A percentile compares a stretch with the other conserved stretches of the same genome.
Evolutionary conservation across 2,797 vertebrate species (phyloP).

Genomic region (Tapera naevia): DNA sequence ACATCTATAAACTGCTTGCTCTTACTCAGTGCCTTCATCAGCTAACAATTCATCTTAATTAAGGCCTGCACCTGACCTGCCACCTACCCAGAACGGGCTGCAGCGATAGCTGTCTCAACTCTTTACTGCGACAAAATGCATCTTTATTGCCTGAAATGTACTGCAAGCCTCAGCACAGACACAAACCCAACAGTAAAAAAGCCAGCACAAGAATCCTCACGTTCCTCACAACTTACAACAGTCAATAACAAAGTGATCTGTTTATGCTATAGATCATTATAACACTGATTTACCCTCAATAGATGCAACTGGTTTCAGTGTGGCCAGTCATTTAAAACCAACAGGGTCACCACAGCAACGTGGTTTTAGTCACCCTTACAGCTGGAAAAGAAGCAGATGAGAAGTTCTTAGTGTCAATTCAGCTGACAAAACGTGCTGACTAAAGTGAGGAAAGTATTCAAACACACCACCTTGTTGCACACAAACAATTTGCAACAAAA

Average conservation of each 20-base stretch:
- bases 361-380: slow-evolving; percentile 36
- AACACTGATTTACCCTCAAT: slow-evolving; percentile 4
- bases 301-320: background rate
- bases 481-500: background rate
- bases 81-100: background rate
- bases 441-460: background rate
- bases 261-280: background rate
- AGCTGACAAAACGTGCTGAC: background rate
- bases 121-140: background rate
- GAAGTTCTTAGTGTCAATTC: background rate
- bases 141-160: background rate
- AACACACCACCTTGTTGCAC: background rate
- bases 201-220: background rate
- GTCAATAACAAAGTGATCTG: background rate
- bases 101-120: background rate
- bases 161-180: background rate
- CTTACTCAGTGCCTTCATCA: slow-evolving; percentile 9
- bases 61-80: slow-evolving; percentile 2
- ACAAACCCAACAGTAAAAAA: background rate
- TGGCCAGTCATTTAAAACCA: slow-evolving; percentile 46
- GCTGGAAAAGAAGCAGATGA: slow-evolving; percentile 19
- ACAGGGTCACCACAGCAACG: slow-evolving; percentile 42
- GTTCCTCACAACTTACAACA: background rate
- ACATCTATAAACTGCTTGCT: background rate
- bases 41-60: slow-evolving; percentile 26